phyloP scores from a whole-genome alignment of 2,888 invertebrate species.

The Heteromyza rotundicornis region DNA sequence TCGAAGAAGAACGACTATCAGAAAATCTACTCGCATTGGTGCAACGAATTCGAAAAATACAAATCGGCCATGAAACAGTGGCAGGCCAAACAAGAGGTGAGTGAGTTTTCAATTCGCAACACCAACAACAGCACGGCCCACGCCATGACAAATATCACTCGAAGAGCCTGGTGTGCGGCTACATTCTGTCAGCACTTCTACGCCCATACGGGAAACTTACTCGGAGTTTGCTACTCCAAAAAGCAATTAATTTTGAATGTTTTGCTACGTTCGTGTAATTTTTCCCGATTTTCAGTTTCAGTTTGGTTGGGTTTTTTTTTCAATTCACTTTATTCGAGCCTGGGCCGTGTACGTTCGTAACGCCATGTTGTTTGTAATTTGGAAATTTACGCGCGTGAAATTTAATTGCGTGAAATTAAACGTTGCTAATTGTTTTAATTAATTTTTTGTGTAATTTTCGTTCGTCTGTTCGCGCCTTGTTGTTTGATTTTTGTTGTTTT shows the following conservation, averaged over 20 bases:
- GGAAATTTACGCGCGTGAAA: conserved; percentile 21
- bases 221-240: conserved; percentile 7
- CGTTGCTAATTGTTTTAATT: conserved; percentile 57
- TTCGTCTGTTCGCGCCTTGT: conserved; percentile 14
- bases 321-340: not conserved
- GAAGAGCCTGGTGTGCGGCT: too few species aligned
- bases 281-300: conserved; percentile 5
- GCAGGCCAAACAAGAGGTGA: conserved; percentile 91
- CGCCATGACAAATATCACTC: not conserved
- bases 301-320: not conserved
- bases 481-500: conserved; percentile 1
- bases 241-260: conserved; percentile 26
- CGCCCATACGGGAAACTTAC: not conserved
- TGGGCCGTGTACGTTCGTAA: not conserved
- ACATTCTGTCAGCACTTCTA: not conserved
- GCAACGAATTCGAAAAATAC: conserved; percentile 97
- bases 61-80: conserved; percentile 95
- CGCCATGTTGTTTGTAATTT: conserved; percentile 2
- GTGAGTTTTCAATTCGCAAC: not conserved
- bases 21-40: conserved; percentile 97
- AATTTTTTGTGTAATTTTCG: conserved; percentile 46
- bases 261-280: conserved; percentile 5
- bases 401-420: conserved; percentile 37
- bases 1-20: conserved; percentile 90
- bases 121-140: not conserved